Conservation (phyloP, 2,888 invertebrate genomes). For the Seira sanloemensis region DNA sequence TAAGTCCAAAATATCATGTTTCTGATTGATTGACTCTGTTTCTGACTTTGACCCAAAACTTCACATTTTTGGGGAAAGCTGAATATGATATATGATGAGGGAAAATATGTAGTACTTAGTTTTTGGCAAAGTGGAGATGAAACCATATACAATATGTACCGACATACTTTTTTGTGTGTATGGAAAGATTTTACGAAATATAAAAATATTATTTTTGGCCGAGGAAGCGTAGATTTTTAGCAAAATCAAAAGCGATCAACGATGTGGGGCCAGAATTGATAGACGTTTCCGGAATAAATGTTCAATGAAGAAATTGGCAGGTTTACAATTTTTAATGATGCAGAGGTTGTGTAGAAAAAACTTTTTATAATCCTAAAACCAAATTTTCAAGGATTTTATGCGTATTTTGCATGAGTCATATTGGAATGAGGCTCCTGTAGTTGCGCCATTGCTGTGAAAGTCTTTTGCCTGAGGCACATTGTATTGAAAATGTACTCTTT, state of each 20-base stretch:
- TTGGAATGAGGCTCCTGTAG: too few species aligned
- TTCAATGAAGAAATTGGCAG: conserved; percentile 44
- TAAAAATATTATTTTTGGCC: background rate
- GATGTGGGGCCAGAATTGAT: conserved; percentile 29
- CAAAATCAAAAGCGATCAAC: conserved; percentile 27
- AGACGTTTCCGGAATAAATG: conserved; percentile 53
- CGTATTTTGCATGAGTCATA: too few species aligned
- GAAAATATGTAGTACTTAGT: too few species aligned
- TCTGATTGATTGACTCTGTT: conserved; percentile 11
- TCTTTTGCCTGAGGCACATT: too few species aligned
- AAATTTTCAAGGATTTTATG: too few species aligned
- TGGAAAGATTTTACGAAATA: background rate
- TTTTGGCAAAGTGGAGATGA: background rate
- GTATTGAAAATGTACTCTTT: too few species aligned
- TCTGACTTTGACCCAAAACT: conserved; percentile 14
- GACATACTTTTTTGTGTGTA: background rate
- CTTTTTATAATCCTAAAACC: too few species aligned
- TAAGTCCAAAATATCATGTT: background rate
- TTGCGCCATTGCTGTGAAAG: too few species aligned
- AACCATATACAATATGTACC: background rate
- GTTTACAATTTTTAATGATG: too few species aligned
- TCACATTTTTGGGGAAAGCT: background rate
- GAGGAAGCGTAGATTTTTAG: background rate
- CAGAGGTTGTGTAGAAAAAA: too few species aligned
- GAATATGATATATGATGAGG: too few species aligned